Evolutionary conservation across 2,888 invertebrate genomes (phyloP), one percentile per base, ranked within the genome.

Genomic region (Dicycla oo): DNA sequence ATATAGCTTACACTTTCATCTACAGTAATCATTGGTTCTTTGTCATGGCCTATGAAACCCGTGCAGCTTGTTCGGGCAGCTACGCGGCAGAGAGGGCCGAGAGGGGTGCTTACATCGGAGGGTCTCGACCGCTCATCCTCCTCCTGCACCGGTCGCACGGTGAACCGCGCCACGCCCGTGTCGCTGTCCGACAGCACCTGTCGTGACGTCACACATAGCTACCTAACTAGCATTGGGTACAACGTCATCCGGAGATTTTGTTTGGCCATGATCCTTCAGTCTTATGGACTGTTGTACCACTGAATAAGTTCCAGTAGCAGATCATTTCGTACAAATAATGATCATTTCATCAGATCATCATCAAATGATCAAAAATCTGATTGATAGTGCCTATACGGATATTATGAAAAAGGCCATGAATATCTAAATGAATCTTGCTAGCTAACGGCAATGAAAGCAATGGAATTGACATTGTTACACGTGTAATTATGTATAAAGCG

Each of bases 141-240:
- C 93, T 97, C 97, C 80, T 97, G 97, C 66, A 97, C 96, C 30
- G 97, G 97, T 74, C 97, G 96, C 82, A 97, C 97, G 89, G 97
- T 96, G 93, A 97, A 97, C 87, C 97, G 97, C 86, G 94, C 91
- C 78, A 89, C 93, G 81, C 94, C 95, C 66, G 95, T 95, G 89
- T 96, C 96, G 88, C 95, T 95, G 92, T 96, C 96, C 83, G 95
- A 95, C 93, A 95, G 94, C 93, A 95, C 95, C 95, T 95, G 94
- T 86, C 89, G 88, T 86, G 87, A 88, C 85, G 86, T 85, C 82
- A 85, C 80, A 89, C 84, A 86, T 84, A 82, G 76, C 86, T 74
- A 79, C 80, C 83, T 62, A 75, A 85, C 84, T 83, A 84, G 83
- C 68, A 84, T 75, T 78, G 78, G 72, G 72, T 69, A 40, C 43